A percentile compares a stretch with the other conserved stretches of the same genome.
phyloP scores from a whole-genome alignment of 2,888 invertebrate species.

The Polyommatus icarus region DNA sequence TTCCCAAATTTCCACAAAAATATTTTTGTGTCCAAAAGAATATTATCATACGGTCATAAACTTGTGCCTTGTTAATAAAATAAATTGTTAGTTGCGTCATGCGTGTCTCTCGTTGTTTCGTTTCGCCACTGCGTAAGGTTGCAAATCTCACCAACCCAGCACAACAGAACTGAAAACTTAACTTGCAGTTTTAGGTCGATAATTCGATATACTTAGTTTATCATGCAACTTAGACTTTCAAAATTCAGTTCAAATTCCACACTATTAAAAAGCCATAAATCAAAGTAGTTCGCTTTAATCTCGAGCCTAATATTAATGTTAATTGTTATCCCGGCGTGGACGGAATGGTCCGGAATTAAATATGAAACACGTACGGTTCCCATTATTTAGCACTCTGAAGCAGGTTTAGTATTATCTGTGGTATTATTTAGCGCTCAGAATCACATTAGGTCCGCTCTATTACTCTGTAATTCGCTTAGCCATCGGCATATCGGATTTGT shows the following conservation, averaged over 20 bases:
- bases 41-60: background rate
- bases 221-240: too few relatives aligned
- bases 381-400: conserved; percentile 27
- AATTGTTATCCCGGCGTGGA: conserved; percentile 5
- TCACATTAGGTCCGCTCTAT: conserved; percentile 45
- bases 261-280: background rate
- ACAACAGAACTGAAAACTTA: too few relatives aligned
- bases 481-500: conserved; percentile 12
- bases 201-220: too few relatives aligned
- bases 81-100: background rate
- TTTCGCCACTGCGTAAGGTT: too few relatives aligned
- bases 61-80: background rate
- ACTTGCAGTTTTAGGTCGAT: too few relatives aligned
- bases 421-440: conserved; percentile 44
- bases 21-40: background rate
- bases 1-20: background rate
- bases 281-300: background rate
- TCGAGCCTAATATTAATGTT: conserved; percentile 2
- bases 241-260: too few relatives aligned
- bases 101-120: too few relatives aligned
- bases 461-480: conserved; percentile 35
- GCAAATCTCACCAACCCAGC: too few relatives aligned
- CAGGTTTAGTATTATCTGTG: conserved; percentile 31
- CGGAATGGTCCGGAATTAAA: background rate
- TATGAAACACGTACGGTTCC: background rate